These are phyloP conservation scores for Denticeps clupeoides DNA, from an alignment of 2,797 vertebrate genomes.

Conservation along the genomic window DNA sequence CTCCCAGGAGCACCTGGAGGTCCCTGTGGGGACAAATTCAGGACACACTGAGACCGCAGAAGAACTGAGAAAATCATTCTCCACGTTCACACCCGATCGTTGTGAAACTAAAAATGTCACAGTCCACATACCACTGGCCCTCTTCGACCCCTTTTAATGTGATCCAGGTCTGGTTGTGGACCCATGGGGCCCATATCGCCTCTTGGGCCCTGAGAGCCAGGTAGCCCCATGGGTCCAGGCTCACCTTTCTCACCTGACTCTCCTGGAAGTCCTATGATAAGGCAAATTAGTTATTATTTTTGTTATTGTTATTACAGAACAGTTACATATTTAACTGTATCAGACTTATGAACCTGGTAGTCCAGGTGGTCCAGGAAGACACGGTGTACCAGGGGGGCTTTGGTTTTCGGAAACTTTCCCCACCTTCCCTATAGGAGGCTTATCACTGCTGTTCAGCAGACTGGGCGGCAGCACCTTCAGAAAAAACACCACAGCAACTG, in stretches of 20 bases:
- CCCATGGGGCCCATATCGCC: constrained; percentile 67
- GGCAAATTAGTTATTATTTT: no score
- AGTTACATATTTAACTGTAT: no score
- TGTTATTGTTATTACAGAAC: no score
- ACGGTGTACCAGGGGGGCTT: constrained; percentile 39
- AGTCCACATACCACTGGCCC: constrained; percentile 55
- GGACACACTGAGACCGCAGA: constrained; percentile 5
- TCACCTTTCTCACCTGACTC: constrained; percentile 53
- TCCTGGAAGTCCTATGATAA: constrained; percentile 58
- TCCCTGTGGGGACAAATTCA: constrained; percentile 42
- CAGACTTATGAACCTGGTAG: constrained; percentile 65
- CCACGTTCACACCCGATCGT: neutral
- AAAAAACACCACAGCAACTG: constrained; percentile 1
- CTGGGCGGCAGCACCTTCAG: constrained; percentile 39
- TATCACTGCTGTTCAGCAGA: constrained; percentile 55
- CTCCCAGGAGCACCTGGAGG: constrained; percentile 56
- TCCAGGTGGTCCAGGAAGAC: constrained; percentile 55
- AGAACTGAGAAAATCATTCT: neutral
- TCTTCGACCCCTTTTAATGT: constrained; percentile 60
- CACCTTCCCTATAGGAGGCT: constrained; percentile 38
- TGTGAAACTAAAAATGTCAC: no score
- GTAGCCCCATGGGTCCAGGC: constrained; percentile 40
- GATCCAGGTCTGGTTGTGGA: constrained; percentile 54
- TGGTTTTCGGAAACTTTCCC: constrained; percentile 44
- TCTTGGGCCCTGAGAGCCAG: constrained; percentile 54